Evolutionary conservation across 2,113 vertebrate genomes (phyloP), one percentile per base, ranked within the genome.

Genomic region (Cephalopterus ornatus): DNA sequence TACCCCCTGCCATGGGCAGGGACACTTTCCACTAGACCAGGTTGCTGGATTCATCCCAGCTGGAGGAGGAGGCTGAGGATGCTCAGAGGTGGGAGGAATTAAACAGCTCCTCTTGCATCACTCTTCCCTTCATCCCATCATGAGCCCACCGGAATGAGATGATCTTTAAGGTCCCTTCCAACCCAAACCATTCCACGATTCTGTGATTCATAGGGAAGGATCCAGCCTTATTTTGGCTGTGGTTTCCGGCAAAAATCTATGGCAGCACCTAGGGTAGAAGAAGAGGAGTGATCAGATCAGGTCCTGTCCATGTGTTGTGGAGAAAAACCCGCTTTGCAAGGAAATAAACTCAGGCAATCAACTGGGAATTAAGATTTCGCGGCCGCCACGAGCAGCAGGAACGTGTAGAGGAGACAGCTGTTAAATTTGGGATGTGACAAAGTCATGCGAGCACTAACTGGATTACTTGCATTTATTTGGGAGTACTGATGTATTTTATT

Each of bases 401-500:
- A 3, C 52, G 44, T 75, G 56, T 37, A 78, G 79, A 92, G 89
- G 78, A 92, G 95, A 55, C 93, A 95, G 97, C 95, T 95, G 92
- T 92, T 89, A 55, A 92, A 94, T 86, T 85, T 53, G 63, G 88
- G 35, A 46, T 72, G 93, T 93, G 95, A 76, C 89, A 89, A 71
- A 95, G 77, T 80, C 93, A 62, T 32, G 85, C 4, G 18, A 94
- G 12, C 65, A 0, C 88, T 97, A 96, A 95, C 91, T 33, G 92
- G 96, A 97, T 95, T 95, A 93, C 86, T 89, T 55, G 85, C 94
- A 73, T 92, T 95, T 93, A 58, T 92, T 94, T 92, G 92, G 93
- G 82, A 93, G 94, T 88, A 52, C 87, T 97, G 47, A 78, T 81
- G 86, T 79, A 37, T 85, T 92, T 96, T n/a, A 95, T 97, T 92